Conservation (phyloP, 2,113 vertebrate genomes). For the Menidia beryllina region DNA sequence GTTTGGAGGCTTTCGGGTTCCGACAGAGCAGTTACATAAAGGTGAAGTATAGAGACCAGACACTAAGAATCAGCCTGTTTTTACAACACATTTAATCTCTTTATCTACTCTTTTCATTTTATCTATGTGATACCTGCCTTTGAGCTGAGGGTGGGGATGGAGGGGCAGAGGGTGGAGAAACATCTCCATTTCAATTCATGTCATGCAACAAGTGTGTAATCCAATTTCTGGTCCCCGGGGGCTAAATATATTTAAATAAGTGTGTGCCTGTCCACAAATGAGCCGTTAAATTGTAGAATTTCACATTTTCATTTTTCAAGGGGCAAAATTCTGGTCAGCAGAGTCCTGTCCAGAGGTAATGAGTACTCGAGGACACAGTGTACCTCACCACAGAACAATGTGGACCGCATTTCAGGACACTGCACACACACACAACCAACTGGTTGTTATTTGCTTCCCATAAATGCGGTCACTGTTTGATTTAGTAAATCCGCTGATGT, state of each 20-base stretch:
- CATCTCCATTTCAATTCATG: neutral
- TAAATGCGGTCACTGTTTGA: conserved; percentile 38
- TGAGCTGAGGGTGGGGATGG: too few species aligned
- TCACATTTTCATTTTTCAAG: conserved; percentile 27
- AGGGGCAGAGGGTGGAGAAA: neutral
- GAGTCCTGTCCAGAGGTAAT: conserved; percentile 13
- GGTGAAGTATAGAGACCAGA: neutral
- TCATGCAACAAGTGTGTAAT: neutral
- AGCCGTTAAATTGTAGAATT: conserved; percentile 24
- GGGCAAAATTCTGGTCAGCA: conserved; percentile 16
- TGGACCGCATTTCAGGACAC: conserved; percentile 44
- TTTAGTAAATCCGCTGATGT: conserved; percentile 32
- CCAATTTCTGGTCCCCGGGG: neutral
- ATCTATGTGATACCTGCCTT: neutral
- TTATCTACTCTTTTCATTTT: neutral
- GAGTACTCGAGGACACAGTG: conserved; percentile 19
- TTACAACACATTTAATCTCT: too few species aligned
- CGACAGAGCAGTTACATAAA: neutral
- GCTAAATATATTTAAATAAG: conserved; percentile 4
- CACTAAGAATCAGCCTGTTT: neutral
- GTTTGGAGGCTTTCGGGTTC: neutral
- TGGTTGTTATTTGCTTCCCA: conserved; percentile 38
- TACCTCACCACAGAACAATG: conserved; percentile 49
- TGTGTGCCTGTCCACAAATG: conserved; percentile 9
- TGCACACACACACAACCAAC: conserved; percentile 36